Base-by-base conservation (phyloP, 2,888 invertebrate species). In the Sphaerophoria rueppellii region DNA sequence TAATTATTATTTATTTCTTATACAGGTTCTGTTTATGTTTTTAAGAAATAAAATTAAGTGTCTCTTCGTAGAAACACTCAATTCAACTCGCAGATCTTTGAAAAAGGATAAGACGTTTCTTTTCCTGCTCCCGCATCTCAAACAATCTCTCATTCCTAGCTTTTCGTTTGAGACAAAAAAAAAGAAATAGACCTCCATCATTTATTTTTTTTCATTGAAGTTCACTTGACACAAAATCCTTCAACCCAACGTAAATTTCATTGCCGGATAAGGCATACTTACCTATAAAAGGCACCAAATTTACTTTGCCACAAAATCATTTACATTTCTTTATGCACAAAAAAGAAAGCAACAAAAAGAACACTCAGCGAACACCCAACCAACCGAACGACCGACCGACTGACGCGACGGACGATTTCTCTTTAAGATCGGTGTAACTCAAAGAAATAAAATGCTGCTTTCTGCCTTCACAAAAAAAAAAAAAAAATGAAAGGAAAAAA, bases 261-360 rank as follows among this genome's bases (percentile, higher is more conserved):
- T 60, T 75, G 82, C 54, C 71, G 71, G 60, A 71, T 82, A 82
- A 71, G 60, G 43, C 40, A 69, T 9, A 11, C 6, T 9, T 43
- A 6, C 12, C 40, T 24, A 24, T 43, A 60, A 37, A 65, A 37
- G 35, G 65, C 65, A 65, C 12, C 72, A 63, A 71, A 80, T 80
- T 80, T 72, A 43, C 83, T 57, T 80, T 67, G 40, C 80, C 72
- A 55, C 80, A 83, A 83, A 75, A 67, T 80, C 70, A 83, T 83
- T 83, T 80, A 72, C 83, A 80, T 75, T 83, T 67, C 58, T 78
- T 63, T 65, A 74, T 55, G 54, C 6, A 60, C 12, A 12, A 24
- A 24, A 24, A 52, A 52, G 12, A 52, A 52, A 24, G 9, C 16
- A 52, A 24, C 11, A 11, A 16, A 16, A 2, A n/a, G 5, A 4